Base-by-base conservation (phyloP, 2,113 vertebrate species). In the Columbina picui region DNA sequence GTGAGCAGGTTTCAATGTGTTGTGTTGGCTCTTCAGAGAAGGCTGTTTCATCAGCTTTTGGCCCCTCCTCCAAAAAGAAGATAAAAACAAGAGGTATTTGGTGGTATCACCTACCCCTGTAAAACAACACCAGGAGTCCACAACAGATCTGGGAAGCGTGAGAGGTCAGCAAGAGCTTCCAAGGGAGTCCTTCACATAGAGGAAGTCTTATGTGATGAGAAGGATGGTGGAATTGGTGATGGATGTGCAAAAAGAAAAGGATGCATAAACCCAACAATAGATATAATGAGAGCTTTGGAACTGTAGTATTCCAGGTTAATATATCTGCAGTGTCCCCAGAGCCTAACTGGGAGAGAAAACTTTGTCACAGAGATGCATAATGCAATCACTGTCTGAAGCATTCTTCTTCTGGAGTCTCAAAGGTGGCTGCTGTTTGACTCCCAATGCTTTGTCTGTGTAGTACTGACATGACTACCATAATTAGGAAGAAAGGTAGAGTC, bases 91-190 rank as follows among this genome's bases (percentile, higher is more conserved):
- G 14, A 52, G 23, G 18, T 64, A n/a, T 67, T 68, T 27, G 34
- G 12, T 85, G 8, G 16, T 34, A n/a, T 23, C 61, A 18, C 10
- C 49, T 80, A 27, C 7, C 19, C 38, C 34, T 13, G 32, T 22
- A 47, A 52, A 70, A 45, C 14, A 47, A 14, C 1, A 0, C 7
- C 4, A 4, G 0, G 0, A 39, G n/a, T 49, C 52, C 56, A 12
- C 21, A 10, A 18, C 21, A 26, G 39, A 50, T 19, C 6, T 57
- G 30, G 63, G 52, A 64, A 73, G 71, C 21, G 9, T 36, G 41
- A 43, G 23, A 7, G 13, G 55, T 55, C n/a, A 30, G 20, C 30
- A 38, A 74, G 14, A 79, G 8, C 12, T 84, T 70, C 16, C 36
- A 2, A 1, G 16, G 3, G 34, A 21, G 6, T 26, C n/a, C 26